Evolutionary conservation across 2,113 vertebrate species (phyloP), one percentile per base, ranked within the genome.

Genomic region (Tetrax tetrax): DNA sequence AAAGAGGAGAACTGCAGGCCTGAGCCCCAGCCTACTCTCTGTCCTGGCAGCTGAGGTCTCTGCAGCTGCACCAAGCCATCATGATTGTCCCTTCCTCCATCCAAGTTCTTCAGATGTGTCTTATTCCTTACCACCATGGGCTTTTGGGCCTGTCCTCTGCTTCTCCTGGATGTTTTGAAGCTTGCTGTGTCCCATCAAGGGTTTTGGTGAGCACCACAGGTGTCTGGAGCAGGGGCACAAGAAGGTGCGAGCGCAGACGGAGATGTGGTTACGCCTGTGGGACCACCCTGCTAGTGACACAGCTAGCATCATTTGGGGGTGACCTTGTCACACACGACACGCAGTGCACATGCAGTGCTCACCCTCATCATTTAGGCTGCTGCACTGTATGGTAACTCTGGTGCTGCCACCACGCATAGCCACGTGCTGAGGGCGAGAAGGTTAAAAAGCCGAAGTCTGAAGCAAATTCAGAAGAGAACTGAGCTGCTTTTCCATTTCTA

Each of bases 261-360:
- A 71, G n/a, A 11, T 72, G n/a, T 12, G 10, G 0, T 54, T 41
- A 2, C 1, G 14, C 37, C 13, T 21, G 11, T 71, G 74, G 78
- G n/a, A 68, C 25, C 31, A 56, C 7, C 10, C 56, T 47, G 43
- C 41, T 54, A 31, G 54, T 43, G 72, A 12, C 37, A 43, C 4
- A 38, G 23, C 14, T 0, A 15, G 27, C 21, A 15, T 37, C 72
- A 9, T 12, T 57, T 16, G 0, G 7, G 41, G 25, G 41, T 57
- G 78, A 45, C 56, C 35, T 0, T 7, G 45, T 61, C 80, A 64
- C 38, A 9, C 11, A 15, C 0, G 0, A 22, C 0, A 0, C 14
- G 29, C 17, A 51, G 29, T 12, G 6, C 14, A 5, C 23, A 6
- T 2, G 14, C 22, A 25, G 2, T 0, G 0, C 23, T 37, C 22